These are phyloP conservation scores for Chrysocyon brachyurus DNA, from an alignment of 2,797 vertebrate genomes.

Conservation along the genomic window DNA sequence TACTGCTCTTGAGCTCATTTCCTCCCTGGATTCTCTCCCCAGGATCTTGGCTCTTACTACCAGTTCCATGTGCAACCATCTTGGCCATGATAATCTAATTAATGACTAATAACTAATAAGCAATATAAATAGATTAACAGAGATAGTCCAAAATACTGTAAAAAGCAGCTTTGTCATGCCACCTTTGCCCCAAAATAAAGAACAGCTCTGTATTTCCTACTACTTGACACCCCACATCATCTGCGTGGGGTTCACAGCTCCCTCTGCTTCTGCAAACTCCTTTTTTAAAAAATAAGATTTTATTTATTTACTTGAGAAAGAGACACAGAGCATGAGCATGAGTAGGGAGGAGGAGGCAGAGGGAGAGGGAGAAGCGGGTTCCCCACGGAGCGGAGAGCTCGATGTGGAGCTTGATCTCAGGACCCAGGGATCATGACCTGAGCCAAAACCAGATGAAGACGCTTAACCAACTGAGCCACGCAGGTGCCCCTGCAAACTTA, in stretches of 20 bases:
- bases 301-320: too few species aligned
- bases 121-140: not conserved
- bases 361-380: too few species aligned
- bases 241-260: not conserved
- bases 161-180: not conserved
- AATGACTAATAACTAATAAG: not conserved
- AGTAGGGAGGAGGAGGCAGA: too few species aligned
- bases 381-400: too few species aligned
- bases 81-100: not conserved
- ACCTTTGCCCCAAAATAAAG: not conserved
- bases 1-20: not conserved
- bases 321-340: too few species aligned
- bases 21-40: not conserved
- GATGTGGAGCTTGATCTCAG: too few species aligned
- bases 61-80: not conserved
- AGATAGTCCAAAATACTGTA: not conserved
- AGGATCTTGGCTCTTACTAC: not conserved
- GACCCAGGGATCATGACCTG: too few species aligned
- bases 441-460: too few species aligned
- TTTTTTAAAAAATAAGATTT: too few species aligned
- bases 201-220: not conserved
- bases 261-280: not conserved
- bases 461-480: too few species aligned
- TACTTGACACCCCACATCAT: not conserved
- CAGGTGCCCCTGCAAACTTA: not conserved